Evolutionary conservation across 2,113 vertebrate genomes (phyloP).

Genomic region (Rostratula benghalensis): DNA sequence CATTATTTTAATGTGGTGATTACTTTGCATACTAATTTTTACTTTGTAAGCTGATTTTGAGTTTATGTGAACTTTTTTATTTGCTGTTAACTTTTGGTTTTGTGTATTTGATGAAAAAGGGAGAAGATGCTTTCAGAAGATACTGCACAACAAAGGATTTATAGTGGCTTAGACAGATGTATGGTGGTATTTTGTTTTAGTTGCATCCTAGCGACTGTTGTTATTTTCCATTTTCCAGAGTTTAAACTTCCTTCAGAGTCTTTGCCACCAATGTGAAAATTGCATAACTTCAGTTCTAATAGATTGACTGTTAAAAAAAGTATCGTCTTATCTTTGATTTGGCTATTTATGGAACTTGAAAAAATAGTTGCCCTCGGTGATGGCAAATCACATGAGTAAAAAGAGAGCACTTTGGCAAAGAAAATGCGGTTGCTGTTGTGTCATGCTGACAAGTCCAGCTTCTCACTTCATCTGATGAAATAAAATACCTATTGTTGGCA

Average conservation of each 20-base stretch:
- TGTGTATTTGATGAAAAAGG: not conserved
- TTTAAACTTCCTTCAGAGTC: not conserved
- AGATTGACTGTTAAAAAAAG: not conserved
- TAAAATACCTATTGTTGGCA: not conserved
- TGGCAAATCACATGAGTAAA: not conserved
- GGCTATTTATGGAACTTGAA: not conserved
- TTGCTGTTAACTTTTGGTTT: not conserved
- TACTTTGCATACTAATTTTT: not conserved
- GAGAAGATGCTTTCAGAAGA: not conserved
- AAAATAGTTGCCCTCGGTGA: not conserved
- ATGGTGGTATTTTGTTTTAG: not conserved
- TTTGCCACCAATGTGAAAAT: not conserved
- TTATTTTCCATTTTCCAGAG: not conserved
- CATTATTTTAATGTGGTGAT: not conserved
- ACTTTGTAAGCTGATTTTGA: not conserved
- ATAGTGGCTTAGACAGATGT: not conserved
- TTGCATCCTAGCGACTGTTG: not conserved
- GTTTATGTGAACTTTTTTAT: not conserved
- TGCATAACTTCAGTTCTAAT: not conserved
- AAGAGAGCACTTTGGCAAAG: not conserved
- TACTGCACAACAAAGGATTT: not conserved
- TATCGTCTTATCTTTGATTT: not conserved
- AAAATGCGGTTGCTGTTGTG: not conserved
- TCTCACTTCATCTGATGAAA: not conserved
- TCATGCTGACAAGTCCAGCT: not conserved